Conservation (phyloP, 2,888 invertebrate genomes). For the Rhaphigaster nebulosa region DNA sequence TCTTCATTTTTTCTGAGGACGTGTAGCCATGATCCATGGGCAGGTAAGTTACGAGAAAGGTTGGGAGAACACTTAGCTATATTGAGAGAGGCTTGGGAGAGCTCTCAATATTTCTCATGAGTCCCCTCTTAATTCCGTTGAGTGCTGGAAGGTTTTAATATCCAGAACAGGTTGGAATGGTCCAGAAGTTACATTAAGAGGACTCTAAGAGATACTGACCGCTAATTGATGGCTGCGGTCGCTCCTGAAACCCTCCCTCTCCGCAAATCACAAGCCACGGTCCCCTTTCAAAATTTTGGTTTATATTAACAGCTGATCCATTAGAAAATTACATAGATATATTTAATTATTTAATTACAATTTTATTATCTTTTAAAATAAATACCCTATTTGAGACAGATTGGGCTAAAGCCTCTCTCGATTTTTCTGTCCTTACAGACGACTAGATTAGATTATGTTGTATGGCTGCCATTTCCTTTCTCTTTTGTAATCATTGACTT, state of each 20-base stretch:
- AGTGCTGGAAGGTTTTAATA: constrained; percentile 37
- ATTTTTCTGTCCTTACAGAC: too few relatives aligned
- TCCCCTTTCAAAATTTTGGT: background rate
- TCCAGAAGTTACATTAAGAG: constrained; percentile 19
- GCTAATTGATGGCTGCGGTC: constrained; percentile 11
- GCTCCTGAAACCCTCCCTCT: background rate
- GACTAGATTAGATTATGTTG: too few relatives aligned
- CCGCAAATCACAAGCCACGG: background rate
- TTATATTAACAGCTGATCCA: background rate
- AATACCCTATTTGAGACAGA: too few relatives aligned
- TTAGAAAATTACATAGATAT: background rate
- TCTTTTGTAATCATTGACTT: too few relatives aligned
- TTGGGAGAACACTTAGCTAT: constrained; percentile 22
- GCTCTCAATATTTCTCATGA: constrained; percentile 40
- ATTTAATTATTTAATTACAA: background rate
- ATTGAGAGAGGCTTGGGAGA: background rate
- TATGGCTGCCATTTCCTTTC: too few relatives aligned
- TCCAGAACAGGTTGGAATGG: background rate
- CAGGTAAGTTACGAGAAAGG: background rate
- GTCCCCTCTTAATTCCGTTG: constrained; percentile 13
- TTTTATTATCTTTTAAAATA: background rate
- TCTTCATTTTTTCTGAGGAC: background rate
- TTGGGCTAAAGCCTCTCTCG: too few relatives aligned
- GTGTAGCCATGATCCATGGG: background rate
- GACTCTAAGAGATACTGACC: background rate